Conservation (phyloP, 2,888 invertebrate species). For the Leucoma salicis region DNA sequence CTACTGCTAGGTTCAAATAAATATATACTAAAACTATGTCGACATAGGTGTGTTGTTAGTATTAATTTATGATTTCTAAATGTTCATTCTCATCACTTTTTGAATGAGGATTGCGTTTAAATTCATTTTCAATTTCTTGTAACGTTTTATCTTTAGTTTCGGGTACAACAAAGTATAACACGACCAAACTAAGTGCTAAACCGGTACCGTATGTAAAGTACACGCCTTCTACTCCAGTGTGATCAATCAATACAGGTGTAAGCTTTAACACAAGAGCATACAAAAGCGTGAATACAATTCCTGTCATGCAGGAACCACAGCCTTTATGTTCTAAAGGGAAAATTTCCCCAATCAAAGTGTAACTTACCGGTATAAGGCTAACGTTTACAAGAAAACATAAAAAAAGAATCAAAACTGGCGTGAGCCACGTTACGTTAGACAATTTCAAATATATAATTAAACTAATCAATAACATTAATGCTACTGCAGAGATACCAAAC, state of each 20-base stretch:
- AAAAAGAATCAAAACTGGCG: slow-evolving; percentile 37
- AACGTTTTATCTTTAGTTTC: slow-evolving; percentile 1
- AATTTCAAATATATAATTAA: slow-evolving; percentile 31
- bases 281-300: slow-evolving; percentile 38
- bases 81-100: not conserved
- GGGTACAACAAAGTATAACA: slow-evolving; percentile 1
- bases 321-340: slow-evolving; percentile 50
- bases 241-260: slow-evolving; percentile 41
- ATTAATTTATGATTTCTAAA: not conserved
- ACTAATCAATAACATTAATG: slow-evolving; percentile 40
- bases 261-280: slow-evolving; percentile 41
- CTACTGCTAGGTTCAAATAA: too few species aligned
- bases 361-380: slow-evolving; percentile 39
- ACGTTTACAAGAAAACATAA: slow-evolving; percentile 37
- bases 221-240: not conserved
- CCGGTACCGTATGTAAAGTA: not conserved
- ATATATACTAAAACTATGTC: too few species aligned
- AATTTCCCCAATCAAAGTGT: slow-evolving; percentile 43
- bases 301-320: slow-evolving; percentile 34
- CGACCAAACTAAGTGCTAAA: not conserved
- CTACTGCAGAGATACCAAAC: slow-evolving; percentile 31
- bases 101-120: not conserved
- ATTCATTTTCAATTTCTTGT: not conserved
- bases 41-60: too few species aligned
- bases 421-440: slow-evolving; percentile 29